These are phyloP conservation scores for Gonioctena quinquepunctata DNA, from an alignment of 1,140 invertebrate species.

Conservation along the genomic window DNA sequence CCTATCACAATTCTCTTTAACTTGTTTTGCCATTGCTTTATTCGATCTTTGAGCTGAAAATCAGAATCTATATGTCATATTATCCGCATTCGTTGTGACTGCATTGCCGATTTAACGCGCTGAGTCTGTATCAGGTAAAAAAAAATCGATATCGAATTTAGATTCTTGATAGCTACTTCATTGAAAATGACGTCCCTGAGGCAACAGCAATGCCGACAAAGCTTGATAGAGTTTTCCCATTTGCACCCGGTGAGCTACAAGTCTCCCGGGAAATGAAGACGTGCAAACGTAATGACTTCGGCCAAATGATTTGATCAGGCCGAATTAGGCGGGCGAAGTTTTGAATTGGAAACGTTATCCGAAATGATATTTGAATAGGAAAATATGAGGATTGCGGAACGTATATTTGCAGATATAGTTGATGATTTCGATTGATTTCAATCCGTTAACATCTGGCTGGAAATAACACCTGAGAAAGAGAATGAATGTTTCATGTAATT, in stretches of 20 bases:
- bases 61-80: too few species aligned
- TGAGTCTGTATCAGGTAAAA: constrained; percentile 5
- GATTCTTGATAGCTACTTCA: background rate
- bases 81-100: background rate
- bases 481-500: too few species aligned
- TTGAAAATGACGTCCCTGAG: background rate
- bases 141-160: constrained; percentile 9
- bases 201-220: background rate
- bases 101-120: background rate
- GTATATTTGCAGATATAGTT: too few species aligned
- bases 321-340: background rate
- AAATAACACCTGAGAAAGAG: too few species aligned
- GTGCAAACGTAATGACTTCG: background rate
- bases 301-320: background rate
- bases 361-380: background rate
- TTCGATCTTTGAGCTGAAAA: too few species aligned
- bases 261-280: background rate
- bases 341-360: background rate
- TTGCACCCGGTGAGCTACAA: background rate
- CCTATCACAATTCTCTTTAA: too few species aligned
- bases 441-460: too few species aligned
- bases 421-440: too few species aligned
- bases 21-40: too few species aligned
- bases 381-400: too few species aligned
- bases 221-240: constrained; percentile 3